Base-by-base conservation (phyloP, 2,113 vertebrate genomes). In the Leptobrachium ailaonicum region DNA sequence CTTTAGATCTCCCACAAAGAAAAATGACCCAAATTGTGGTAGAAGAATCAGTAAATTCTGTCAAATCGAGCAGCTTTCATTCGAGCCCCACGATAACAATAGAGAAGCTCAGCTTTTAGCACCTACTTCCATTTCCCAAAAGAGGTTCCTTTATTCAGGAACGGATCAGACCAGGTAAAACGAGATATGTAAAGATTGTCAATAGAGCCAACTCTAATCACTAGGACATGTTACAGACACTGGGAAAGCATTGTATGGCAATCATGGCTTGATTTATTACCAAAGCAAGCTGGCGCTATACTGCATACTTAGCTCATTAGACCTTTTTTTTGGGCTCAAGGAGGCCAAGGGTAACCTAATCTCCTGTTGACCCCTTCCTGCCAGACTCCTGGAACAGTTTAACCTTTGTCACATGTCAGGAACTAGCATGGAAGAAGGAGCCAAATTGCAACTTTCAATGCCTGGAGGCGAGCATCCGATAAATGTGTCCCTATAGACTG, bases 331-430 rank as follows among this genome's bases (percentile, higher is more conserved):
- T 47, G 12, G 41, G 62, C 62, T 74, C 45, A 45, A 64, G 73
- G 73, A 75, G 73, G 62, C 60, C 66, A 42, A 42, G 76, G 41
- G 76, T 77, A 77, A 75, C 73, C 64, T 64, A 66, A 77, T 77
- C 67, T 44, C 64, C 66, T 71, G 45, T 70, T 77, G 67, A 77
- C 76, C 76, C 67, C 54, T 45, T 58, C 45, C 20, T 69, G 53
- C 45, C 3, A 20, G 8, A 32, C 50, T 60, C 14, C 76, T 77
- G 76, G 54, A 70, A 77, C 66, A 43, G 44, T 69, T 77, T 77
- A 77, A 77, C 75, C 75, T 60, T 12, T 58, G n/a, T 63, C 64
- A 68, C 66, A 43, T 77, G 64, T 64, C 73, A 75, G 14, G 73
- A 44, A 44, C 32, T 32, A 47, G 44, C 73, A 41, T 3, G 14